Conservation (phyloP, 1,140 invertebrate genomes). For the Diprion similis region DNA sequence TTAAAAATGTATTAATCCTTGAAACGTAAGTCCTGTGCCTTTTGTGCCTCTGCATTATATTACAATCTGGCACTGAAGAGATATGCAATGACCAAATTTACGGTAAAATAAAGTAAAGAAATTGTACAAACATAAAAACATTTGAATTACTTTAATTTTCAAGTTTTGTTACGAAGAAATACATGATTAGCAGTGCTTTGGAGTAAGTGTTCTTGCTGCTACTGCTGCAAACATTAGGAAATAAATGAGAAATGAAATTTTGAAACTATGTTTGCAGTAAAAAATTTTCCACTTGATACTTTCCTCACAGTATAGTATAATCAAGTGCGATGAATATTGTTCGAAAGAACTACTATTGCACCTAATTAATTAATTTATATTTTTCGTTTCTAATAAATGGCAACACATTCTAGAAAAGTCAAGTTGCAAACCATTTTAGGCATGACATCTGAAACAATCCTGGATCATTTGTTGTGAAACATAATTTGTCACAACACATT, state of each 20-base stretch:
- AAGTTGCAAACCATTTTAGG: no score
- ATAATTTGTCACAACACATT: no score
- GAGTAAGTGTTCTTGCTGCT: neutral
- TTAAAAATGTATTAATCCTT: neutral
- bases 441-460: no score
- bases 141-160: neutral
- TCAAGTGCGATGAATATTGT: no score
- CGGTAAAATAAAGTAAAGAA: neutral
- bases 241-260: neutral
- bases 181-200: neutral
- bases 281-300: neutral
- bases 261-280: neutral
- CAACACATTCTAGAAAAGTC: no score
- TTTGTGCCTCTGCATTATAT: conserved; percentile 14
- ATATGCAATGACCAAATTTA: conserved; percentile 8
- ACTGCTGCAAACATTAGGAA: neutral
- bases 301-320: neutral
- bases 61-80: conserved; percentile 2
- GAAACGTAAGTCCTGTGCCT: conserved; percentile 14
- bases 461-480: no score
- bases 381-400: no score
- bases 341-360: no score
- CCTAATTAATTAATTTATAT: no score
- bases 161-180: neutral
- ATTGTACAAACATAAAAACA: neutral